These are phyloP conservation scores for Drosophila punjabiensis DNA, from an alignment of 1,140 invertebrate species.

Conservation along the genomic window DNA sequence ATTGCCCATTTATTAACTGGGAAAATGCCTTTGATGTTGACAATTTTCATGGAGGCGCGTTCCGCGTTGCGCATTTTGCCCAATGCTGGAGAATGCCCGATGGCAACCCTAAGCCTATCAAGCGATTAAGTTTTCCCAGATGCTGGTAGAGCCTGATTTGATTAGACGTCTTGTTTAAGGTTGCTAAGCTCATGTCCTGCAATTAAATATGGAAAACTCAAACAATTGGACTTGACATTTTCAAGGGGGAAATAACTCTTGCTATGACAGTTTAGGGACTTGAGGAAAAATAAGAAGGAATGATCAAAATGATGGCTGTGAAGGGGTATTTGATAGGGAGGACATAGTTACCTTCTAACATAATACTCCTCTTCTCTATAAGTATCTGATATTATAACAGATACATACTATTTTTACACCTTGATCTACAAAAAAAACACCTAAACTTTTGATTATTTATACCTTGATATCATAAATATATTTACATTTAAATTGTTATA, in stretches of 20 bases:
- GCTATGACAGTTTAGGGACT: neutral
- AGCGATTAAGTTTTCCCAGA: slow-evolving; percentile 65
- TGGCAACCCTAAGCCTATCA: slow-evolving; percentile 69
- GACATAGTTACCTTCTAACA: neutral
- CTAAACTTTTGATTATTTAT: too few species aligned
- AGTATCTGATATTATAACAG: neutral
- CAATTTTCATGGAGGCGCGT: slow-evolving; percentile 64
- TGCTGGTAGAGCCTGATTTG: slow-evolving; percentile 60
- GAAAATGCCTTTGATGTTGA: slow-evolving; percentile 78
- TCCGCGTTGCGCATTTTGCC: slow-evolving; percentile 50
- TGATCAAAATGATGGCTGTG: neutral
- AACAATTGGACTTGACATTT: slow-evolving; percentile 14
- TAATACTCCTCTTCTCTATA: neutral
- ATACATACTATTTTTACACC: too few species aligned
- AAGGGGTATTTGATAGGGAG: too few species aligned
- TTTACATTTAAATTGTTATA: neutral
- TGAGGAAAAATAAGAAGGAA: neutral
- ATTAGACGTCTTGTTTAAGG: slow-evolving; percentile 64
- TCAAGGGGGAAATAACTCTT: neutral
- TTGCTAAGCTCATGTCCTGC: slow-evolving; percentile 67
- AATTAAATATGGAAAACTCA: slow-evolving; percentile 53
- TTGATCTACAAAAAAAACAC: too few species aligned
- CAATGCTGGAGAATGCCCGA: neutral
- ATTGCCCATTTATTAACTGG: slow-evolving; percentile 77
- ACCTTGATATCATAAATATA: too few species aligned